These are phyloP conservation scores for Euspilapteryx auroguttella DNA, from an alignment of 2,888 invertebrate species.

Conservation along the genomic window DNA sequence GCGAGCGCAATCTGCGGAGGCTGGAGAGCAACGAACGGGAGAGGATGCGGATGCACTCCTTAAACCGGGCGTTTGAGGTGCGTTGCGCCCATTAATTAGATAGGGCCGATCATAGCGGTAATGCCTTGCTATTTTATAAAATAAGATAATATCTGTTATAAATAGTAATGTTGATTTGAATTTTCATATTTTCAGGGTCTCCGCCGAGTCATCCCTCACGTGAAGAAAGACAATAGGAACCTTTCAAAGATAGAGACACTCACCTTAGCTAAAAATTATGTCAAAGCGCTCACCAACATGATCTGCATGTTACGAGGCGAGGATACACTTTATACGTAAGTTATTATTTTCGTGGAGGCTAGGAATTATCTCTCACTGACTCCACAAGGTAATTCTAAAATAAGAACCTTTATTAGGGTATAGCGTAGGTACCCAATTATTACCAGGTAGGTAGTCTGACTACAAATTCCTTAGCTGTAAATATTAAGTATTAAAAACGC, in stretches of 20 bases:
- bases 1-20: constrained; percentile 82
- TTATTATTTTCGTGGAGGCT: constrained; percentile 10
- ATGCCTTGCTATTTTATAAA: not conserved
- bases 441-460: too few species aligned
- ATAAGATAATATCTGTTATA: too few species aligned
- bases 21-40: constrained; percentile 91
- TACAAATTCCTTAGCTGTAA: too few species aligned
- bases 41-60: constrained; percentile 89
- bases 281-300: constrained; percentile 85
- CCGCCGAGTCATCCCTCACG: constrained; percentile 83
- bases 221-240: constrained; percentile 80
- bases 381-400: too few species aligned
- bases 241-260: constrained; percentile 87
- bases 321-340: constrained; percentile 45
- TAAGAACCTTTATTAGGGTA: too few species aligned
- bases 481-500: not conserved
- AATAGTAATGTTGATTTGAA: too few species aligned
- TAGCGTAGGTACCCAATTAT: too few species aligned
- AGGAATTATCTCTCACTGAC: too few species aligned
- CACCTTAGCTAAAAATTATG: constrained; percentile 87
- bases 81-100: constrained; percentile 9
- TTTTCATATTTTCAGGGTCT: constrained; percentile 74
- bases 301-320: constrained; percentile 80
- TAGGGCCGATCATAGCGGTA: constrained; percentile 2
- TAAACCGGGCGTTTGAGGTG: constrained; percentile 90